These are phyloP conservation scores for Heteromyza rotundicornis DNA, from an alignment of 2,888 invertebrate genomes.

Conservation along the genomic window DNA sequence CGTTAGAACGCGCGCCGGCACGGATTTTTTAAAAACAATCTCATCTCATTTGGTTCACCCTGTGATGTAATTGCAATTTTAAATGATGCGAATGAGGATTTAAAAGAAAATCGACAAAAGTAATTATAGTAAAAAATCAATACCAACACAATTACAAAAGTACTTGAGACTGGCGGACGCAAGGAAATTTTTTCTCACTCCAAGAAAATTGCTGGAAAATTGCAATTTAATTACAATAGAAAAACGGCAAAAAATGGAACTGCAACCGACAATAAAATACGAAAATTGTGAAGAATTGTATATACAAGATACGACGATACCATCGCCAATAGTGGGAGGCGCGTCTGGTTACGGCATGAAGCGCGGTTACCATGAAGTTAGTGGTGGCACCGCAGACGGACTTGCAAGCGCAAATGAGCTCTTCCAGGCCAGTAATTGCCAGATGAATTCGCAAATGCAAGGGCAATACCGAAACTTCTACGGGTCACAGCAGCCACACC, in stretches of 20 bases:
- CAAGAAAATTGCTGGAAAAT: too few relatives aligned
- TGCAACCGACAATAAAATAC: slow-evolving; percentile 35
- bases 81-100: neutral
- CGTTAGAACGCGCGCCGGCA: too few relatives aligned
- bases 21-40: too few relatives aligned
- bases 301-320: too few relatives aligned
- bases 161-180: too few relatives aligned
- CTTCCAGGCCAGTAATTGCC: neutral
- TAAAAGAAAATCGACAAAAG: neutral
- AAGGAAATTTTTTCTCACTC: too few relatives aligned
- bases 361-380: slow-evolving; percentile 15
- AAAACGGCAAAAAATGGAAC: too few relatives aligned
- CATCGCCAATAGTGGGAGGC: neutral
- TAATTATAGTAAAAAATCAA: neutral
- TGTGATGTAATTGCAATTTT: slow-evolving; percentile 8
- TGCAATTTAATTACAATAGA: too few relatives aligned
- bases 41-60: neutral
- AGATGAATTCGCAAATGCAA: neutral
- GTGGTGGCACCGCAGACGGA: neutral
- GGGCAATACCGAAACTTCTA: neutral
- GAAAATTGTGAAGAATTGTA: slow-evolving; percentile 35
- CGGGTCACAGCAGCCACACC: neutral
- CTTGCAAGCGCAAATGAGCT: neutral
- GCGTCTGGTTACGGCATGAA: neutral
- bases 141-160: slow-evolving; percentile 5